Evolutionary conservation across 2,888 invertebrate genomes (phyloP).

Genomic region (Hypomecis atomaria): DNA sequence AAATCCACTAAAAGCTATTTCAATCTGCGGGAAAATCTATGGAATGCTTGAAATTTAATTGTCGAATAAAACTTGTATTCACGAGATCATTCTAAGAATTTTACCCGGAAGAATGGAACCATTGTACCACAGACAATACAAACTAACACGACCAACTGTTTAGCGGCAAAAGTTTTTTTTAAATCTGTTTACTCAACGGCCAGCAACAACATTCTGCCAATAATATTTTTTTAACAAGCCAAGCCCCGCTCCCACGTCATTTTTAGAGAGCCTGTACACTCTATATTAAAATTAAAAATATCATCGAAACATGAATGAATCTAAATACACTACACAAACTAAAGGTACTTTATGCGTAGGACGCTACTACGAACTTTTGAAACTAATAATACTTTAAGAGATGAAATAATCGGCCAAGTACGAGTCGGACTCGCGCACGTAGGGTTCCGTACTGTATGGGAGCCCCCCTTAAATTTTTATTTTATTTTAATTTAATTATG

Average conservation of each 20-base stretch:
- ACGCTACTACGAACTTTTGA: constrained; percentile 37
- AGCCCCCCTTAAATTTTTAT: too few species aligned
- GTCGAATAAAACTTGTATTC: constrained; percentile 1
- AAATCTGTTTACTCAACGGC: constrained; percentile 44
- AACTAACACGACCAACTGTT: constrained; percentile 62
- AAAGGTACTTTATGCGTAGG: constrained; percentile 27
- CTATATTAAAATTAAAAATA: constrained; percentile 31
- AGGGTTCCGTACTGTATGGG: too few species aligned
- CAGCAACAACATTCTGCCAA: constrained; percentile 54
- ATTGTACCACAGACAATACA: constrained; percentile 46
- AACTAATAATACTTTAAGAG: constrained; percentile 31
- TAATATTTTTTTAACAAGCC: constrained; percentile 50
- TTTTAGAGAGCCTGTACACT: constrained; percentile 57
- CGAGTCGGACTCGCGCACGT: too few species aligned
- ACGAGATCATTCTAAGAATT: constrained; percentile 1
- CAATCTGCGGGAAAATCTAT: constrained; percentile 2
- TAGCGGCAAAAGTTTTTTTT: constrained; percentile 63
- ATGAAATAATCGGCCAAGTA: too few species aligned
- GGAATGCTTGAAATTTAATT: constrained; percentile 8
- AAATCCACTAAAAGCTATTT: neutral
- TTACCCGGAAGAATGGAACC: constrained; percentile 40
- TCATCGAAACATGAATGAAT: constrained; percentile 39
- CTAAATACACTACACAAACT: constrained; percentile 20
- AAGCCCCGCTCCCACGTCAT: constrained; percentile 49
- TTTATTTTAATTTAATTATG: too few species aligned